Percentiles rank a stretch among this genome's conserved stretches.
phyloP scores from a whole-genome alignment of 1,140 invertebrate species.

The Apis dorsata region DNA sequence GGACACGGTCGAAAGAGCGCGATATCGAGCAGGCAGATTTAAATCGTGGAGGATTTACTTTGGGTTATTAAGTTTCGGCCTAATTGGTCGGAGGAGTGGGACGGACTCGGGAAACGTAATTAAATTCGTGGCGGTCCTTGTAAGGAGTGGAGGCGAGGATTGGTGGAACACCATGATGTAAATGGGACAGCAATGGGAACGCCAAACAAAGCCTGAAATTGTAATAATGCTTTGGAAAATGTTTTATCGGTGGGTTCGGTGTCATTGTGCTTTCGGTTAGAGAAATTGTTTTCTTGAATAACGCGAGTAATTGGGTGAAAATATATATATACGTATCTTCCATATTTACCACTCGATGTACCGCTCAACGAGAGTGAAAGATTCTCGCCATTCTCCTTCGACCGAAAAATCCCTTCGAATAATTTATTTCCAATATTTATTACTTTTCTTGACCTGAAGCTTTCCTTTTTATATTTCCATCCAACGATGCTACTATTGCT shows the following conservation, averaged over 20 bases:
- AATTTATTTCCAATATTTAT: no score
- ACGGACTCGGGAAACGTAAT: neutral
- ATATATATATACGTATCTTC: neutral
- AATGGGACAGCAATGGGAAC: slow-evolving; percentile 17
- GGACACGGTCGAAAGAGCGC: no score
- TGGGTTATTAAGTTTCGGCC: neutral
- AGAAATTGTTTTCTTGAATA: slow-evolving; percentile 29
- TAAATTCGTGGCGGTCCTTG: slow-evolving; percentile 1
- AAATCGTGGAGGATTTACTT: neutral
- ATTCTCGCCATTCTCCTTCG: no score
- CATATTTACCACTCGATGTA: no score
- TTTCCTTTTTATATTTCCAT: no score
- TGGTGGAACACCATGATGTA: slow-evolving; percentile 5
- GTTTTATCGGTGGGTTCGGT: slow-evolving; percentile 15
- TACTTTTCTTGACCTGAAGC: no score
- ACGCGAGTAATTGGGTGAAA: slow-evolving; percentile 26
- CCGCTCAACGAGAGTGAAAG: no score
- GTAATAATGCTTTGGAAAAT: slow-evolving; percentile 19
- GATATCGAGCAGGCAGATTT: no score
- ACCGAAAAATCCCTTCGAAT: no score
- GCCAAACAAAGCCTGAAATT: slow-evolving; percentile 11
- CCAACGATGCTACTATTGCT: no score
- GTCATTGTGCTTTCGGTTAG: slow-evolving; percentile 15
- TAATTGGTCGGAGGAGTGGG: neutral
- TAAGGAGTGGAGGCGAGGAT: neutral